These are phyloP conservation scores for Luscinia megarhynchos DNA, from an alignment of 2,797 vertebrate genomes.

Conservation along the genomic window DNA sequence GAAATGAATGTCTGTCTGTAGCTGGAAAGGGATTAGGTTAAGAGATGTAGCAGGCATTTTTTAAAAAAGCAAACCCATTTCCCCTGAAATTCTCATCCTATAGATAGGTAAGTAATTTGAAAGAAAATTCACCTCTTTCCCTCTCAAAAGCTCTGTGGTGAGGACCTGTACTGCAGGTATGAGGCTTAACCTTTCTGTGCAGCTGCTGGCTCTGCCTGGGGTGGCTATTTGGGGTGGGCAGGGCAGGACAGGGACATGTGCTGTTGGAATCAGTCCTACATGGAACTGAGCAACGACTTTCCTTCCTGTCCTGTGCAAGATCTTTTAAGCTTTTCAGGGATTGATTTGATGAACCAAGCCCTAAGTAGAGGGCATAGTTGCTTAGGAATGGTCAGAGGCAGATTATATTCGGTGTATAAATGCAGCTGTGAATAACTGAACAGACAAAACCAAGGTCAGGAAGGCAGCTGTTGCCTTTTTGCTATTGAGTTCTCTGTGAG, in stretches of 20 bases:
- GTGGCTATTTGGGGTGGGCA: accelerated
- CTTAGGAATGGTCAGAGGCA: background rate
- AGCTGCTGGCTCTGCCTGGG: background rate
- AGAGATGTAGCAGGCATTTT: background rate
- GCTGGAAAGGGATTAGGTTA: background rate
- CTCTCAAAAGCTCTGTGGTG: background rate
- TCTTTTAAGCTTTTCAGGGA: background rate
- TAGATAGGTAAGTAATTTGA: background rate
- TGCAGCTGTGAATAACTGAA: background rate
- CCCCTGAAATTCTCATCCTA: background rate
- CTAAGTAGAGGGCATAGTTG: accelerated
- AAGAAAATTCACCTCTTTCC: background rate
- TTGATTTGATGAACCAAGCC: background rate
- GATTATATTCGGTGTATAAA: background rate
- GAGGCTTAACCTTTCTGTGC: accelerated
- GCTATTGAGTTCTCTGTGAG: background rate
- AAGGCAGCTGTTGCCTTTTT: background rate
- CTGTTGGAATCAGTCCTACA: background rate
- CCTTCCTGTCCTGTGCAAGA: background rate
- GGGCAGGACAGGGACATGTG: background rate
- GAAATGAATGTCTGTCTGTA: background rate
- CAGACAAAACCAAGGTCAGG: background rate
- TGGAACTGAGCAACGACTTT: background rate
- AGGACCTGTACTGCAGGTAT: background rate
- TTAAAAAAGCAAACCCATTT: background rate